A percentile compares a stretch with the other conserved stretches of the same genome.
These are phyloP conservation scores for Callipepla californica DNA, from an alignment of 2,113 vertebrate species.

Conservation along the genomic window DNA sequence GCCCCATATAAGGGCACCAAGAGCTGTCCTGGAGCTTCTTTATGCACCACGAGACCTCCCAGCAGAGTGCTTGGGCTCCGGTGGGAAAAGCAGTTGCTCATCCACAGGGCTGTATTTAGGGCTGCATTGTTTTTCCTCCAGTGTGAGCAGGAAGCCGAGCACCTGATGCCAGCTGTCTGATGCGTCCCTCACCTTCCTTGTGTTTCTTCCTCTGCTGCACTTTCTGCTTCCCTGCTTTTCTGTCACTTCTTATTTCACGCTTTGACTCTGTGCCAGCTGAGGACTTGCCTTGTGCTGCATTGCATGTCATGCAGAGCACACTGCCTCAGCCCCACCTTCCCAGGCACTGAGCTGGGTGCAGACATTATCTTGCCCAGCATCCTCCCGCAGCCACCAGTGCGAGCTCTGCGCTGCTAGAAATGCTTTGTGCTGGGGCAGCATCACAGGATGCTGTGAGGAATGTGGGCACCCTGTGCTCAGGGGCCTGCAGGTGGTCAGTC, in stretches of 20 bases:
- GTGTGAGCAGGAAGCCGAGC: not conserved
- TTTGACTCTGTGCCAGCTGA: not conserved
- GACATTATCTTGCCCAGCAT: rapidly evolving
- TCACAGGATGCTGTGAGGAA: not conserved
- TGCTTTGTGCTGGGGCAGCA: rapidly evolving
- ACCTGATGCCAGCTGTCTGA: not conserved
- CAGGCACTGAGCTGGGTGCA: not conserved
- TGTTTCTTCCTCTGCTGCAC: not conserved
- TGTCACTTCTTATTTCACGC: not conserved
- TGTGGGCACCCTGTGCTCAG: not conserved
- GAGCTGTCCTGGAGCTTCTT: constrained; percentile 18
- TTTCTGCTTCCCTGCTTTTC: not conserved
- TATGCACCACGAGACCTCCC: not conserved
- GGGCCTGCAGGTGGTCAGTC: not conserved
- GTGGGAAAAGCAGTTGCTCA: not conserved
- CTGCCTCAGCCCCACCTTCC: not conserved
- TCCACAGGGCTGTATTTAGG: not conserved
- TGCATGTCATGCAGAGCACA: not conserved
- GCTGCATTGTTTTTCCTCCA: not conserved
- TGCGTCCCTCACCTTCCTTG: not conserved
- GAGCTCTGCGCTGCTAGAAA: not conserved
- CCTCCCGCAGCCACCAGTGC: not conserved
- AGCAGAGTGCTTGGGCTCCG: not conserved
- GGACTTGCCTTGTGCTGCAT: not conserved
- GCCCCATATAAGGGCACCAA: constrained; percentile 55